Evolutionary conservation across 2,888 invertebrate species (phyloP).

Genomic region (Cheilosia urbana): DNA sequence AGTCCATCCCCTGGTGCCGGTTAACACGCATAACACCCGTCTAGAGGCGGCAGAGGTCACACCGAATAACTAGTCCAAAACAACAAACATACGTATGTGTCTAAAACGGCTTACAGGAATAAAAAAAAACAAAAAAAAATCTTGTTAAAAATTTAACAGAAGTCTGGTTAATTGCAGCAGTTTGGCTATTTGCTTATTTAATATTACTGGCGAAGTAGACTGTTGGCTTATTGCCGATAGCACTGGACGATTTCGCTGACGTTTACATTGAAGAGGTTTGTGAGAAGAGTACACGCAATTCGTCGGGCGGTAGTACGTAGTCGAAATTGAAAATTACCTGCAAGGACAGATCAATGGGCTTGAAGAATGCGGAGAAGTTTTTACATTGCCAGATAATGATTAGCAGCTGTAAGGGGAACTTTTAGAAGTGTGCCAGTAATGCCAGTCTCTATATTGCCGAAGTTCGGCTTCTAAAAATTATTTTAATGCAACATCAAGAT

Average conservation of each 20-base stretch:
- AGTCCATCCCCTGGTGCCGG: neutral
- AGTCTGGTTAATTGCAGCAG: constrained; percentile 2
- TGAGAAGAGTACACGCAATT: neutral
- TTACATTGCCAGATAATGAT: neutral
- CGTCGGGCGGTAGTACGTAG: too few species aligned
- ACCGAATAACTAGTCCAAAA: neutral
- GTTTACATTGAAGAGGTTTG: neutral
- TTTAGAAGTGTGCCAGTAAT: too few species aligned
- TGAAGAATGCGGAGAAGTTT: neutral
- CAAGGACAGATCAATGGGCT: too few species aligned
- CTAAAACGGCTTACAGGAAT: neutral
- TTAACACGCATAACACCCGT: neutral
- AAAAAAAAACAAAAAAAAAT: neutral
- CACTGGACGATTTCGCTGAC: neutral
- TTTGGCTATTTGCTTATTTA: neutral
- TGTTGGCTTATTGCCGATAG: neutral
- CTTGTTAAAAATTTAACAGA: neutral
- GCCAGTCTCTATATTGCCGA: too few species aligned
- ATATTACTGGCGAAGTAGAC: neutral
- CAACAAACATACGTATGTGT: too few species aligned
- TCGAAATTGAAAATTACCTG: too few species aligned
- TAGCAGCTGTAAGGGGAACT: too few species aligned
- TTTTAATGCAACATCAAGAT: too few species aligned
- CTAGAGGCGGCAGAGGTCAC: neutral
- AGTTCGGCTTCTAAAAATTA: too few species aligned